Percentiles rank a stretch among this genome's conserved stretches.
Conservation (phyloP, 1,140 invertebrate genomes). For the Lordiphosa collinella region DNA sequence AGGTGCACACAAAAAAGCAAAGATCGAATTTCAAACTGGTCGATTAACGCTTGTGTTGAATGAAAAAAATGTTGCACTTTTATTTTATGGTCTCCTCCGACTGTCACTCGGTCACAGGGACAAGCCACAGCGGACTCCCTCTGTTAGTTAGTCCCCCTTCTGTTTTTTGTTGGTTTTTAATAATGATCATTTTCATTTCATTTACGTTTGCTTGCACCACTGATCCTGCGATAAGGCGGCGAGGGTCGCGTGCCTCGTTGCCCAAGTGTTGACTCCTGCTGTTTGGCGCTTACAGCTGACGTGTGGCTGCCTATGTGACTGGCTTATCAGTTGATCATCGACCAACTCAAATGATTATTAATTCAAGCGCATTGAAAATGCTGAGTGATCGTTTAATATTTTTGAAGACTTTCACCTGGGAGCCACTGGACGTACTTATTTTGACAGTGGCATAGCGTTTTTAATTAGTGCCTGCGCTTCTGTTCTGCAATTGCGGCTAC, state of each 20-base stretch:
- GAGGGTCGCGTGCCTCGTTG: conserved; percentile 40
- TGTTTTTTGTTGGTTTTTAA: conserved; percentile 34
- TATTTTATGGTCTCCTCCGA: conserved; percentile 25
- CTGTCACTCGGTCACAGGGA: not conserved
- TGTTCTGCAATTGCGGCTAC: conserved; percentile 25
- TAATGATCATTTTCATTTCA: conserved; percentile 79
- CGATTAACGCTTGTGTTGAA: conserved; percentile 74
- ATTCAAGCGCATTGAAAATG: conserved; percentile 40
- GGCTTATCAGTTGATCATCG: conserved; percentile 62
- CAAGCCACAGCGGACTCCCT: conserved; percentile 16
- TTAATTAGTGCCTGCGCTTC: conserved; percentile 55
- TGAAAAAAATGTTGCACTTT: conserved; percentile 68
- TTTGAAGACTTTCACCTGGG: conserved; percentile 40
- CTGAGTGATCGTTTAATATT: conserved; percentile 64
- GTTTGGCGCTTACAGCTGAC: conserved; percentile 73
- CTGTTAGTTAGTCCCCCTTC: not conserved
- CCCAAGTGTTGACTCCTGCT: conserved; percentile 69
- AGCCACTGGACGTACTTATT: conserved; percentile 22
- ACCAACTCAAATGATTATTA: conserved; percentile 41
- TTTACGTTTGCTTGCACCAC: conserved; percentile 62
- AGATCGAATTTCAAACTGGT: conserved; percentile 58
- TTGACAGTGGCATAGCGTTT: conserved; percentile 50
- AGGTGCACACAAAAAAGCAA: conserved; percentile 35
- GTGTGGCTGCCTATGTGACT: conserved; percentile 55
- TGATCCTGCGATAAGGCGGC: conserved; percentile 55